phyloP scores from a whole-genome alignment of 2,888 invertebrate species.

The Nymphalis urticae region DNA sequence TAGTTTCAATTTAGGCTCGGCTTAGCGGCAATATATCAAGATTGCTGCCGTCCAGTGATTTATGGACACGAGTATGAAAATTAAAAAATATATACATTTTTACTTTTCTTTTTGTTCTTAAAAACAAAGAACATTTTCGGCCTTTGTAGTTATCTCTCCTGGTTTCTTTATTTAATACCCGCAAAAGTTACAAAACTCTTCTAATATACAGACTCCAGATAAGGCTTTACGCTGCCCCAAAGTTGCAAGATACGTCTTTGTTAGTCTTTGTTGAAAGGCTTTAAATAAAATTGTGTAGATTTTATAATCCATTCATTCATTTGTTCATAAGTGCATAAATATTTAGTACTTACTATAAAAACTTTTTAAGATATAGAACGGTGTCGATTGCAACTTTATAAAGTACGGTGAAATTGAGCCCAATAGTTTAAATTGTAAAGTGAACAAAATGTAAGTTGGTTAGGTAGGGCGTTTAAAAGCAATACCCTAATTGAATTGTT shows the following conservation, averaged over 20 bases:
- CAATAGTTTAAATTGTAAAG: too few relatives aligned
- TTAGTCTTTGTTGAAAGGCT: conserved; percentile 20
- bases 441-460: too few relatives aligned
- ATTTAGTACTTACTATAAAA: not conserved
- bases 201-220: conserved; percentile 26
- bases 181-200: conserved; percentile 25
- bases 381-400: too few relatives aligned
- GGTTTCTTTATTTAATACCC: conserved; percentile 19
- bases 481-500: too few relatives aligned
- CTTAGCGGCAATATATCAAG: conserved; percentile 41
- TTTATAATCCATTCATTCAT: not conserved
- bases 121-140: conserved; percentile 12
- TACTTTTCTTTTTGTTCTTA: conserved; percentile 24
- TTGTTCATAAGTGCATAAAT: not conserved
- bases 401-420: too few relatives aligned
- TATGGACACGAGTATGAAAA: conserved; percentile 37
- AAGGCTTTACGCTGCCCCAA: conserved; percentile 25
- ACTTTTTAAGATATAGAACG: not conserved
- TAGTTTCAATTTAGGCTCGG: conserved; percentile 39
- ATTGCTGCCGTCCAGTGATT: conserved; percentile 38
- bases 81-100: conserved; percentile 23
- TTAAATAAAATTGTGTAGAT: conserved; percentile 6
- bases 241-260: conserved; percentile 19
- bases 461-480: too few relatives aligned
- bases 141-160: conserved; percentile 7